Evolutionary conservation across 2,113 vertebrate species (phyloP), one percentile per base, ranked within the genome.

Genomic region (Festucalex cinctus): DNA sequence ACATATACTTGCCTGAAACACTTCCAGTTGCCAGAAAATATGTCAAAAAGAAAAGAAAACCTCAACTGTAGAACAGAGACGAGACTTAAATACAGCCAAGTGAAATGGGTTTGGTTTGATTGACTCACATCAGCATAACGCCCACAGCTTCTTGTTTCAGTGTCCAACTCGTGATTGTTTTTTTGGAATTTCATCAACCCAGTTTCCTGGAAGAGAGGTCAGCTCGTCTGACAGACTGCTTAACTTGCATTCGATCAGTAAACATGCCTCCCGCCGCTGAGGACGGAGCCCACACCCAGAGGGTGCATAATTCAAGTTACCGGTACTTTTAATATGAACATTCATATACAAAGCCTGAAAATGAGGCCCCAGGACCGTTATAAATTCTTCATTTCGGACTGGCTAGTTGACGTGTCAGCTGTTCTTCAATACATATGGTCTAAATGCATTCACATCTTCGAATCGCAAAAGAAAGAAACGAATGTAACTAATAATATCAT

Each of bases 1-100:
- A 61, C 19, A 26, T 73, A 26, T 73, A 76, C 76, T 82, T 19
- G 26, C 73, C 67, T 76, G 67, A 62, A 59, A 66, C 53, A 24
- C 46, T 59, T 71, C 56, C 13, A 74, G 68, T 62, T 39, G 20
- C 51, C 3, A 68, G 17, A 57, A 43, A n/a, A 5, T 44, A 17
- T 60, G 2, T 16, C 46, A 0, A 48, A 66, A 0, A 32, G 2
- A 10, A 39, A 39, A 14, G 1, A 28, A 64, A 60, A 16, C 16
- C 6, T 0, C 2, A 20, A 37, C 1, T 0, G 9, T 5, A 1
- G 9, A n/a, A 43, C 65, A 2, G 10, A 20, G 9, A 3, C 48
- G 3, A 49, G 48, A 22, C 48, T 82, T 74, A 69, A 59, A 39
- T 71, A 61, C 19, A 20, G 13, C 0, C 0, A 7, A n/a, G 35